These are phyloP conservation scores for Nothoprocta perdicaria DNA, from an alignment of 2,113 vertebrate genomes.

Conservation along the genomic window DNA sequence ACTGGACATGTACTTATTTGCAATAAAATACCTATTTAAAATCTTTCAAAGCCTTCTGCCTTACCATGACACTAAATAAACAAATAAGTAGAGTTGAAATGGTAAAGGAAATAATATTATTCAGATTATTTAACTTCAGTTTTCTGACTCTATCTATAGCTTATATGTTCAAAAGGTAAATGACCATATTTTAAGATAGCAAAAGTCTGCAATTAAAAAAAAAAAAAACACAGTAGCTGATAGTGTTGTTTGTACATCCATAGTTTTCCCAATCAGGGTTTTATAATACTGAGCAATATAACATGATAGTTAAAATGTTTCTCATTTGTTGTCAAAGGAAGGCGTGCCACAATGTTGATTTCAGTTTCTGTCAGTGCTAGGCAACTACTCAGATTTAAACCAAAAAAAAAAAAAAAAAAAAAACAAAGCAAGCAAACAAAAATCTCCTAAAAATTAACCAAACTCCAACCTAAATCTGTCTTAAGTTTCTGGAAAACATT, in stretches of 20 bases:
- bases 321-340: background rate
- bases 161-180: background rate
- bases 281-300: background rate
- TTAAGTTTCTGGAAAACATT: background rate
- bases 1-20: background rate
- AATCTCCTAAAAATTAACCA: background rate
- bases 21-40: background rate
- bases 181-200: background rate
- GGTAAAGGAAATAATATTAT: accelerated
- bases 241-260: background rate
- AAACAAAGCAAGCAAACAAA: background rate
- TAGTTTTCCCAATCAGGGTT: background rate
- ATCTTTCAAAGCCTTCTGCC: background rate
- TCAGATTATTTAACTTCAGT: background rate
- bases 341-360: background rate
- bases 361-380: background rate
- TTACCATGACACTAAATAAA: background rate
- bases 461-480: background rate
- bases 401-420: background rate
- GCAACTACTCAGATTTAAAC: background rate
- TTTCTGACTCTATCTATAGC: background rate
- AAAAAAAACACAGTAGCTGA: background rate
- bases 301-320: background rate
- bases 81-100: background rate
- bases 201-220: background rate